A percentile compares a stretch with the other conserved stretches of the same genome.
phyloP scores from a whole-genome alignment of 64 coral and sea anemone genomes.

The Pocillopora verrucosa region DNA sequence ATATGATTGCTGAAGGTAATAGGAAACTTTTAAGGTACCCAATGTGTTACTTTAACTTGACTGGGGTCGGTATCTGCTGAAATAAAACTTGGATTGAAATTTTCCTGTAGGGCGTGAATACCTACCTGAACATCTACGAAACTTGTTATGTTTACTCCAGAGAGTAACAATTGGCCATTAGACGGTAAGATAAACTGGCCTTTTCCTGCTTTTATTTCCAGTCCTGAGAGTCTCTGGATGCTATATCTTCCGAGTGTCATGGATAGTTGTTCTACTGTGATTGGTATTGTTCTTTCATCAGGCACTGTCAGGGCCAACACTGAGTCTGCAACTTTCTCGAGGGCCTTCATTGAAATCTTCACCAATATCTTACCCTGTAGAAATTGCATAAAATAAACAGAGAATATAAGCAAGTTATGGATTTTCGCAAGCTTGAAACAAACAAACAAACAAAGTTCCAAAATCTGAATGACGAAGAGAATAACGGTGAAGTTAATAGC shows the following conservation, averaged over 20 bases:
- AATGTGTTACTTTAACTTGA: too few species aligned
- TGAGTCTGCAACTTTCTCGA: background rate
- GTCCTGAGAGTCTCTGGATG: background rate
- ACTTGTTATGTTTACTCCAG: background rate
- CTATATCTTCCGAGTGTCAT: background rate
- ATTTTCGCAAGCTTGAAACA: too few species aligned
- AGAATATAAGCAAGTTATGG: too few species aligned
- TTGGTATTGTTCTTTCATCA: background rate
- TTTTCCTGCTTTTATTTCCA: background rate
- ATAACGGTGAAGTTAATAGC: too few species aligned
- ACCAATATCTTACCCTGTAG: background rate
- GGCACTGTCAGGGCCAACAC: background rate
- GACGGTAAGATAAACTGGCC: background rate
- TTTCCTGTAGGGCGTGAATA: too few species aligned
- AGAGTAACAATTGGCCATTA: background rate
- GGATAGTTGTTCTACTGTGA: background rate
- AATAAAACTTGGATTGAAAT: too few species aligned
- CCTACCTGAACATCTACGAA: slow-evolving; percentile 15
- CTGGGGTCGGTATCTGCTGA: too few species aligned
- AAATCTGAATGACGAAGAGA: too few species aligned
- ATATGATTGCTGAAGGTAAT: too few species aligned
- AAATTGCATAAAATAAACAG: background rate
- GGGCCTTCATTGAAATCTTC: background rate
- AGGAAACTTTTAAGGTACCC: too few species aligned
- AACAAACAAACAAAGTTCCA: too few species aligned